Percentiles rank a stretch among this genome's conserved stretches.
Conservation (phyloP, 2,888 invertebrate genomes). For the Chaitophorus viminalis region DNA sequence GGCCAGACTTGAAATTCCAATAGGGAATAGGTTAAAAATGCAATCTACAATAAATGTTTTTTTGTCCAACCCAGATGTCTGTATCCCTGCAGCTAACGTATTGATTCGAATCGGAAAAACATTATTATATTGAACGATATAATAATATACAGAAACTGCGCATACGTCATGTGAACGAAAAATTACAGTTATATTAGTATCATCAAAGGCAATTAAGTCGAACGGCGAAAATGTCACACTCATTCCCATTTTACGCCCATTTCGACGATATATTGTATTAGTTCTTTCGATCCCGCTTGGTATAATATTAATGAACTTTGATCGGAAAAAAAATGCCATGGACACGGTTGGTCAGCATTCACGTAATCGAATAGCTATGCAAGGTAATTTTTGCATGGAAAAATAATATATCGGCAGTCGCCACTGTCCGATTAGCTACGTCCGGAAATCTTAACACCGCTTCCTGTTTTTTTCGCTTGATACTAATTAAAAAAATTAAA, state of each 20-base stretch:
- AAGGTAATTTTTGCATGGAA: background rate
- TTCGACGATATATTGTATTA: background rate
- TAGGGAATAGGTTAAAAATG: slow-evolving; percentile 59
- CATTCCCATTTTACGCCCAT: slow-evolving; percentile 1
- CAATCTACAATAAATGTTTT: slow-evolving; percentile 52
- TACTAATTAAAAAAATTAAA: too few species aligned
- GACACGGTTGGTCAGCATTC: background rate
- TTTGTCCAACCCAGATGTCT: slow-evolving; percentile 40
- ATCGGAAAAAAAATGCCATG: background rate
- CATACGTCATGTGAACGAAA: slow-evolving; percentile 13
- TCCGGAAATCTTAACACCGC: background rate
- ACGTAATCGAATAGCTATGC: slow-evolving; percentile 1
- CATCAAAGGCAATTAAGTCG: slow-evolving; percentile 22
- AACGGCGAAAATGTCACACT: slow-evolving; percentile 28
- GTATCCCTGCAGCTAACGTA: slow-evolving; percentile 21
- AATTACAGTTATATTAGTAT: slow-evolving; percentile 38
- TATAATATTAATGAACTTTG: background rate
- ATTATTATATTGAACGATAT: slow-evolving; percentile 13
- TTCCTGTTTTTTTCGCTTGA: background rate
- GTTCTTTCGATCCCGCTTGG: background rate
- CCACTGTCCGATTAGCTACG: background rate
- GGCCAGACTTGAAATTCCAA: slow-evolving; percentile 49
- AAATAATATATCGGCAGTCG: background rate
- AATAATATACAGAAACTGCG: background rate
- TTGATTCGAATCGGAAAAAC: slow-evolving; percentile 43